phyloP scores from a whole-genome alignment of 1,140 invertebrate genomes.

The Anastrepha obliqua region DNA sequence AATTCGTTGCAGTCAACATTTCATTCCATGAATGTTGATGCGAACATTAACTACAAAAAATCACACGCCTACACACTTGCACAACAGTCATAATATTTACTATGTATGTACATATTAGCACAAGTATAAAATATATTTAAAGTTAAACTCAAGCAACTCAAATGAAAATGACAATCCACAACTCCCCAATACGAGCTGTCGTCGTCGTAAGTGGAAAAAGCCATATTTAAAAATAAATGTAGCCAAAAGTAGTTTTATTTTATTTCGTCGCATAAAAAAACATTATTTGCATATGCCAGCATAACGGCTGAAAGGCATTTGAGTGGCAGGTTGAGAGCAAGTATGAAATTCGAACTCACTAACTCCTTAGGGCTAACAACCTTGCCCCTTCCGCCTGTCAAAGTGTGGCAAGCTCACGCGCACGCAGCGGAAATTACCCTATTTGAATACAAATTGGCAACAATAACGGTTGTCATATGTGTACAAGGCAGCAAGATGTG shows the following conservation, averaged over 20 bases:
- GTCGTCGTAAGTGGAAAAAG: neutral
- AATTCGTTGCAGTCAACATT: neutral
- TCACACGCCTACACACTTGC: neutral
- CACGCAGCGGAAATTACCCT: conserved; percentile 48
- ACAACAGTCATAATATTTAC: neutral
- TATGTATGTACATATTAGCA: too few species aligned
- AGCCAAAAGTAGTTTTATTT: neutral
- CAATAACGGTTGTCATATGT: conserved; percentile 9
- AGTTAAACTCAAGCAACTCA: too few species aligned
- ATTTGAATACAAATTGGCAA: conserved; percentile 52
- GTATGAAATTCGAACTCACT: neutral
- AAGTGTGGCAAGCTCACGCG: neutral
- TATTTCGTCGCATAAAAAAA: conserved; percentile 23
- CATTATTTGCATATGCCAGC: conserved; percentile 16
- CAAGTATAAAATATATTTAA: too few species aligned
- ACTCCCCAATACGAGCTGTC: too few species aligned
- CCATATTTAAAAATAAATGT: neutral
- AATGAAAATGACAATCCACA: too few species aligned
- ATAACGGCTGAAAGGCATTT: neutral
- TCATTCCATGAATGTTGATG: conserved; percentile 14
- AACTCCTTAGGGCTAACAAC: neutral
- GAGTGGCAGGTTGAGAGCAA: neutral
- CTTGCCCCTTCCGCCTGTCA: too few species aligned
- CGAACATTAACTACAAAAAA: neutral
- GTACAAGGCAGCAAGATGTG: conserved; percentile 3